These are phyloP conservation scores for Jaculus jaculus DNA, from an alignment of 2,113 vertebrate species.

Conservation along the genomic window DNA sequence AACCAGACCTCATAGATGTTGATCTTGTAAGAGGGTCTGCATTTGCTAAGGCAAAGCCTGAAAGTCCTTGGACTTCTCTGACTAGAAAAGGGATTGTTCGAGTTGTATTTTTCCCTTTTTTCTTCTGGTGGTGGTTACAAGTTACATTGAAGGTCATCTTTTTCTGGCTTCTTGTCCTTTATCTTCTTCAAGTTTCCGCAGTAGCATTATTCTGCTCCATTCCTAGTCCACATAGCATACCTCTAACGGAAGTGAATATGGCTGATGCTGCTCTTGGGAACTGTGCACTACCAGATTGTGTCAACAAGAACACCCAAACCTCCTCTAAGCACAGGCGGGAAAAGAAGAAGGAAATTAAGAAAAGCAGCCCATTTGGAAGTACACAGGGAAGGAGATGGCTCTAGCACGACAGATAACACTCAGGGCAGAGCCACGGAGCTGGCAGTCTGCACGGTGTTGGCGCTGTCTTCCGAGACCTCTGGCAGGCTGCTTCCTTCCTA, in stretches of 20 bases:
- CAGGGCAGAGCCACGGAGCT: slow-evolving; percentile 91
- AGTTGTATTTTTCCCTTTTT: no score
- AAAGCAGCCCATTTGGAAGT: slow-evolving; percentile 99
- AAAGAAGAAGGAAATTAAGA: slow-evolving; percentile 99
- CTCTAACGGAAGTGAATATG: slow-evolving; percentile 95
- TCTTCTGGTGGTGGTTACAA: no score
- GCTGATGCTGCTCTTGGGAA: slow-evolving; percentile 98
- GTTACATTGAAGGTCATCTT: no score
- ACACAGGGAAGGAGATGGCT: slow-evolving; percentile 99
- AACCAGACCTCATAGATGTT: no score
- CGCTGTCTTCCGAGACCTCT: slow-evolving; percentile 97
- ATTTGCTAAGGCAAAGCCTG: no score
- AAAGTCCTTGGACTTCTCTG: no score
- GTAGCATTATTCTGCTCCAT: slow-evolving; percentile 90
- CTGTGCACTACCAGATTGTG: slow-evolving; percentile 99
- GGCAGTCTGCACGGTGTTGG: slow-evolving; percentile 91
- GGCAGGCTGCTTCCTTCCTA: slow-evolving; percentile 97
- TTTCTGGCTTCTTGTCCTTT: no score
- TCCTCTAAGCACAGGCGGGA: slow-evolving; percentile 88
- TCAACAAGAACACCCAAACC: slow-evolving; percentile 97
- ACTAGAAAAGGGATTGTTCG: no score
- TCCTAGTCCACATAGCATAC: slow-evolving; percentile 92
- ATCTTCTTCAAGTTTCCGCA: slow-evolving; percentile 89
- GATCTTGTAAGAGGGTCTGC: no score
- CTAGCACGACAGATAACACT: slow-evolving; percentile 99